Percentiles rank a stretch among this genome's conserved stretches.
These are phyloP conservation scores for Chelonus formosanus DNA, from an alignment of 2,888 invertebrate species.

Conservation along the genomic window DNA sequence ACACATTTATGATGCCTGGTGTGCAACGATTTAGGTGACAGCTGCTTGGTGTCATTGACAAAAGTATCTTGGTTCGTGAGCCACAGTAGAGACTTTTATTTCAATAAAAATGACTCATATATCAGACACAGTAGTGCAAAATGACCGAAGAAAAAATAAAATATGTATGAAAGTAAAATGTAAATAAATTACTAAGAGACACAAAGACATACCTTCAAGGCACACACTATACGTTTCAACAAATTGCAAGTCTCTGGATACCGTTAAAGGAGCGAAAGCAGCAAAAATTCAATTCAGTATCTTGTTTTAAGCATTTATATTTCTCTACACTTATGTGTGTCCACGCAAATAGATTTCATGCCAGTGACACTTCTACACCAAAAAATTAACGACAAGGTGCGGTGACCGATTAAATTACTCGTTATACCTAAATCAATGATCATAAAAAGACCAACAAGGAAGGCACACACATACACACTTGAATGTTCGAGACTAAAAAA, in stretches of 20 bases:
- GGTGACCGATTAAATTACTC: constrained; percentile 45
- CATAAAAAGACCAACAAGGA: too few species aligned
- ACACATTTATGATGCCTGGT: background rate
- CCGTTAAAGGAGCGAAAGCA: constrained; percentile 61
- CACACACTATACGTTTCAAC: constrained; percentile 8
- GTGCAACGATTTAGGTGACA: constrained; percentile 5
- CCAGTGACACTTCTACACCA: constrained; percentile 13
- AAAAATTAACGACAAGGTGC: constrained; percentile 42
- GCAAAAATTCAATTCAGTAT: constrained; percentile 50
- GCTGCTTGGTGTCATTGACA: too few species aligned
- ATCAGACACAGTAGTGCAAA: constrained; percentile 1
- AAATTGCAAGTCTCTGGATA: constrained; percentile 37
- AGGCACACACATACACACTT: too few species aligned
- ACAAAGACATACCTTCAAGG: background rate
- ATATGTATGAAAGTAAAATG: background rate
- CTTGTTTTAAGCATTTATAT: constrained; percentile 26
- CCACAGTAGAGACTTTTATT: too few species aligned
- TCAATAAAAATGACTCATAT: constrained; percentile 1
- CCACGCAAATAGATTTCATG: background rate
- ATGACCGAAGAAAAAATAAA: background rate
- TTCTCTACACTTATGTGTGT: constrained; percentile 9
- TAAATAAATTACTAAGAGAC: background rate
- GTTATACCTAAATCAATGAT: constrained; percentile 37
- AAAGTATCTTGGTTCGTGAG: too few species aligned
- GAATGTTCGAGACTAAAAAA: too few species aligned